These are phyloP conservation scores for Strix aluco DNA, from an alignment of 2,113 vertebrate species.

Conservation along the genomic window DNA sequence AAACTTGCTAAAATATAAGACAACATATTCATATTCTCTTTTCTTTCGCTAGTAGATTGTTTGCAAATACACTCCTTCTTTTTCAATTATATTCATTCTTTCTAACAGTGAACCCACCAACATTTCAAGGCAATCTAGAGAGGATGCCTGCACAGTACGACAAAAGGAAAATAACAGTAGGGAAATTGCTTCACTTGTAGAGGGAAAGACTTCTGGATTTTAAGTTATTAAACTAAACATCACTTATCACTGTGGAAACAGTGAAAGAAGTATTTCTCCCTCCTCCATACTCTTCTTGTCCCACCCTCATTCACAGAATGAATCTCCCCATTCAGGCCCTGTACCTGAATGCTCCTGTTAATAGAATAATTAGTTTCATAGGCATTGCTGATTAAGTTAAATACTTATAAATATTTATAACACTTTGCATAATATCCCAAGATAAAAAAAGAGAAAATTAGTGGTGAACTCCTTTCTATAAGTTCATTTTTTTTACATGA, in stretches of 20 bases:
- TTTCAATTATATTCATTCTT: neutral
- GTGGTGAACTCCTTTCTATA: neutral
- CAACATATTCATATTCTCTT: neutral
- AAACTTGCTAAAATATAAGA: neutral
- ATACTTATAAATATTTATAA: conserved; percentile 60
- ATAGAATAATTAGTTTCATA: conserved; percentile 44
- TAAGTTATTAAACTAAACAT: neutral
- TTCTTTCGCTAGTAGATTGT: neutral
- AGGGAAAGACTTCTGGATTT: neutral
- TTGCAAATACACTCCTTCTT: neutral
- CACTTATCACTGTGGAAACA: neutral
- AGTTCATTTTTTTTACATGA: neutral
- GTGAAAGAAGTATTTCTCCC: neutral
- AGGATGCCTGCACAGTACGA: neutral
- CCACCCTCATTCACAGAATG: neutral
- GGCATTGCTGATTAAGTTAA: conserved; percentile 43
- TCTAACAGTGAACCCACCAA: neutral
- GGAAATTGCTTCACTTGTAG: neutral
- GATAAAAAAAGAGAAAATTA: conserved; percentile 24
- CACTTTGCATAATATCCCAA: conserved; percentile 3
- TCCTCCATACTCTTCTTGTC: neutral
- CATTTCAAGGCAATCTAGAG: neutral
- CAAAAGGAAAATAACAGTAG: neutral
- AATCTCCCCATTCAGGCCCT: neutral
- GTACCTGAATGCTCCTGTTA: conserved; percentile 1